phyloP scores from a whole-genome alignment of 2,888 invertebrate genomes.

The Lepidochrysops patricia region DNA sequence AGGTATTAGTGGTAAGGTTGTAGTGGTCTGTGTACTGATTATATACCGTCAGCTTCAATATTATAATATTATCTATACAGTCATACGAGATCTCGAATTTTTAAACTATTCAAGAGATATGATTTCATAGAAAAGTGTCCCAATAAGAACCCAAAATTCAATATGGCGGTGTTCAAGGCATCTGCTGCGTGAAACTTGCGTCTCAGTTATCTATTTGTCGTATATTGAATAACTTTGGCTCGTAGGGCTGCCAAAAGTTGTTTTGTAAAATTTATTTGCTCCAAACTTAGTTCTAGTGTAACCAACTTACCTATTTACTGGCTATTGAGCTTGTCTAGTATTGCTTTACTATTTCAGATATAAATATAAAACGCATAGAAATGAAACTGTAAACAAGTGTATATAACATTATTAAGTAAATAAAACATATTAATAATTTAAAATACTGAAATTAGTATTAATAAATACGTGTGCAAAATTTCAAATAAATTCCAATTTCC shows the following conservation, averaged over 20 bases:
- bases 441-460: no score
- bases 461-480: no score
- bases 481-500: no score
- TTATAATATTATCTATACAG: no score
- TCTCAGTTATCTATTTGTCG: conserved; percentile 25
- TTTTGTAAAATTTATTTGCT: conserved; percentile 7
- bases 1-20: no score
- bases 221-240: conserved; percentile 28
- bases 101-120: neutral
- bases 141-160: conserved; percentile 1
- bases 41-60: no score
- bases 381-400: no score
- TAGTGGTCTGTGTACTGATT: no score
- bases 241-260: conserved; percentile 3
- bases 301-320: neutral
- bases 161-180: conserved; percentile 18
- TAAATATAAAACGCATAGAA: neutral
- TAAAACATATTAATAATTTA: no score
- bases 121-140: neutral
- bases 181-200: conserved; percentile 28
- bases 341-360: neutral
- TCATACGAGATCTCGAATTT: no score
- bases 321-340: neutral
- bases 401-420: no score
- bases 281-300: neutral